Base-by-base conservation (phyloP, 2,888 invertebrate species). In the Drosophila anomelani region DNA sequence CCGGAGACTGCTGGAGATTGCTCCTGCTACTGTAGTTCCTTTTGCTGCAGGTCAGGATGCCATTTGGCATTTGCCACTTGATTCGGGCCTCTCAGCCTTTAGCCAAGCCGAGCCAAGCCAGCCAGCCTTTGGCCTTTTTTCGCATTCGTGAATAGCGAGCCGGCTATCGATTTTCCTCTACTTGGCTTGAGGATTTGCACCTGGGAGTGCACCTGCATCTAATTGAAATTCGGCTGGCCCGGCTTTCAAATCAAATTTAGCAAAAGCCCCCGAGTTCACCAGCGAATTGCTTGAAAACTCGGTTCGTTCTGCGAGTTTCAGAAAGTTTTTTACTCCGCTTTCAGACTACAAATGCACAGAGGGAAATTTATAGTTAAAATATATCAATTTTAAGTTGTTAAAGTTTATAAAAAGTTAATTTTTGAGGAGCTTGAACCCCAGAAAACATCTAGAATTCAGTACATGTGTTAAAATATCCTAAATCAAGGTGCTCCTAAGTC, bases 1-100 rank as follows among this genome's bases (percentile, higher is more conserved):
- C 67, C 7, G 47, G 44, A 32, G 17, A 26, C 57, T 59, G 34
- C 9, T 36, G 34, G 1, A 47, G 29, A 23, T 47, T 41, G 63
- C 57, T 66, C 32, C 57, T 59, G 57, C 62, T 66, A 36, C 55
- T 57, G 58, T 59, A 23, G 15, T 53, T 26, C 2, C 2, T 36
- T 36, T 23, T 39, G 55, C 58, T 60, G 41, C 62, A 69, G 60
- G 71, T 72, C 64, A 67, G 60, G 64, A 69, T 74, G 66, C 63
- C 72, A 86, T 69, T 69, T 79, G 80, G 58, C 78, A 73, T 63
- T 74, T 77, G 78, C 79, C 82, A 80, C 75, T 78, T 78, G 80
- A 85, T 72, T 82, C 80, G 66, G 46, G 56, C 58, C 47, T 26
- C 32, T 38, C 23, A 17, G 13, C 64, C 49, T 72, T 73, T 66